Evolutionary conservation across 2,113 vertebrate species (phyloP).

Genomic region (Nesogale talazaci): DNA sequence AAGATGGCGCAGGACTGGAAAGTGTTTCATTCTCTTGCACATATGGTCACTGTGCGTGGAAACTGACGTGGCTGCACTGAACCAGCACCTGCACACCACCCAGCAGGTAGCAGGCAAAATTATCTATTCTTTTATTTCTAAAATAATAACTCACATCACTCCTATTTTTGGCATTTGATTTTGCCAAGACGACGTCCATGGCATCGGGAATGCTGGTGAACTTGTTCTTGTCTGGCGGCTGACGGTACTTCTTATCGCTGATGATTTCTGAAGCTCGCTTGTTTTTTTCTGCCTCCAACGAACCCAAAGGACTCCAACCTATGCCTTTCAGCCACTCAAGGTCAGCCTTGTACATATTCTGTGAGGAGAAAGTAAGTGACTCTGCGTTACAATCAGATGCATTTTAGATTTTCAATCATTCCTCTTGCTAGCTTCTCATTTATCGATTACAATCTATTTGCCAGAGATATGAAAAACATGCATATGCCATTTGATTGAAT

Average conservation of each 20-base stretch:
- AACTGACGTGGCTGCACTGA: neutral
- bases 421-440: neutral
- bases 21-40: neutral
- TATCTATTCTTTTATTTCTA: neutral
- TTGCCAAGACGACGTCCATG: constrained; percentile 93
- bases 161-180: constrained; percentile 91
- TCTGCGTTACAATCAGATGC: neutral
- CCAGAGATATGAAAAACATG: neutral
- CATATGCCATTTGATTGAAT: neutral
- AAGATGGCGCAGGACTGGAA: neutral
- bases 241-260: constrained; percentile 86
- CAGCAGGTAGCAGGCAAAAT: neutral
- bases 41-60: neutral
- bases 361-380: constrained; percentile 63
- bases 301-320: constrained; percentile 92
- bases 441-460: neutral
- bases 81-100: neutral
- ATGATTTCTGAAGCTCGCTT: constrained; percentile 88
- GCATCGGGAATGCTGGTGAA: constrained; percentile 94
- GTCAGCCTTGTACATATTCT: constrained; percentile 94
- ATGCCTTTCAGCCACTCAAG: constrained; percentile 89
- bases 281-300: constrained; percentile 91
- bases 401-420: constrained; percentile 28
- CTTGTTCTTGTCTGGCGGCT: constrained; percentile 89
- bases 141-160: constrained; percentile 89